A percentile compares a stretch with the other conserved stretches of the same genome.
phyloP scores from a whole-genome alignment of 2,113 vertebrate genomes.

The Lontra canadensis region DNA sequence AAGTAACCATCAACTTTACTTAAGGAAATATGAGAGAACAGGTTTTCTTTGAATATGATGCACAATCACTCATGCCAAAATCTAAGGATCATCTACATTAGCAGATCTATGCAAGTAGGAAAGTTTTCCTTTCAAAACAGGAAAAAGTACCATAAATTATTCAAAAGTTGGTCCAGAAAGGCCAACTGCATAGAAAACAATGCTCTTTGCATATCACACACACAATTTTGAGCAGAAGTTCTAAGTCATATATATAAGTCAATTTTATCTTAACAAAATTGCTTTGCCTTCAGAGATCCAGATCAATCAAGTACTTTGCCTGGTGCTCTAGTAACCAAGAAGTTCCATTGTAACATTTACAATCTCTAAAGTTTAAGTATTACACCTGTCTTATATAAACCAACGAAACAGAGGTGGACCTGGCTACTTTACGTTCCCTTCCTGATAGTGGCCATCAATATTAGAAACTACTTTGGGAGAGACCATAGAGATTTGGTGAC shows the following conservation, averaged over 20 bases:
- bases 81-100: neutral
- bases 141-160: neutral
- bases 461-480: neutral
- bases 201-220: neutral
- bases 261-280: neutral
- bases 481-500: neutral
- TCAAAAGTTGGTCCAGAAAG: neutral
- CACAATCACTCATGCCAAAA: neutral
- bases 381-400: neutral
- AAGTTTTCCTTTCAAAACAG: neutral
- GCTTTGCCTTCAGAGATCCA: neutral
- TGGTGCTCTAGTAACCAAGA: neutral
- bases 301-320: neutral
- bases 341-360: neutral
- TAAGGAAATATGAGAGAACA: neutral
- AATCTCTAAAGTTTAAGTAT: neutral
- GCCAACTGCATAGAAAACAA: neutral
- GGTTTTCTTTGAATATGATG: neutral
- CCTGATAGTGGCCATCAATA: neutral
- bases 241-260: too few relatives aligned
- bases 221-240: neutral
- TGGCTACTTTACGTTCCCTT: neutral
- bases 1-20: neutral
- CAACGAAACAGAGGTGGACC: neutral
- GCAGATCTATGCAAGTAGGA: neutral